phyloP scores from a whole-genome alignment of 2,888 invertebrate species.

The Aphrophora alni region DNA sequence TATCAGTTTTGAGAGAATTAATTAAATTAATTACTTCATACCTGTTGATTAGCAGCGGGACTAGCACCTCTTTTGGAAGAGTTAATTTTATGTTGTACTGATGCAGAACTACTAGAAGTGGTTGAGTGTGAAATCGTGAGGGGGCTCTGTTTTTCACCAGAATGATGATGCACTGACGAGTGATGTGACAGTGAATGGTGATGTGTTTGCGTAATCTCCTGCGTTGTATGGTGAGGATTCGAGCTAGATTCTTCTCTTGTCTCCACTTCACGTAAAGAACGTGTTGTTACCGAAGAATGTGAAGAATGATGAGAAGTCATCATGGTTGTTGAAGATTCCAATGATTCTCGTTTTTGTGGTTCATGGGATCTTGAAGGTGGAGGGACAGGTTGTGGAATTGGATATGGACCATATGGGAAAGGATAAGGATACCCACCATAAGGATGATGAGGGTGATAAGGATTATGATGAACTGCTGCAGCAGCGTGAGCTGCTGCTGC shows the following conservation, averaged over 20 bases:
- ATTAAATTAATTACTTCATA: too few relatives aligned
- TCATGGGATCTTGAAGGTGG: constrained; percentile 49
- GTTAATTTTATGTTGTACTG: constrained; percentile 68
- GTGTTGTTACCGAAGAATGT: constrained; percentile 73
- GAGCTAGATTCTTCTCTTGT: constrained; percentile 61
- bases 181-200: constrained; percentile 72
- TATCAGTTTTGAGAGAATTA: too few relatives aligned
- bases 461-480: constrained; percentile 71
- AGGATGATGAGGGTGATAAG: constrained; percentile 67
- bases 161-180: constrained; percentile 67
- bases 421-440: constrained; percentile 65
- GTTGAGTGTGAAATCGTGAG: constrained; percentile 73
- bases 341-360: constrained; percentile 45
- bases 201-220: constrained; percentile 70
- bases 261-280: constrained; percentile 63
- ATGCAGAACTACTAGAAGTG: constrained; percentile 69
- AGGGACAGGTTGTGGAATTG: constrained; percentile 63
- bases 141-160: constrained; percentile 63
- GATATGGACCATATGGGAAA: constrained; percentile 51
- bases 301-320: constrained; percentile 73
- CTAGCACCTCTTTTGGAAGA: constrained; percentile 54
- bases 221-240: constrained; percentile 63
- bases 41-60: constrained; percentile 46
- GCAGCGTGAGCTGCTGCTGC: constrained; percentile 63
- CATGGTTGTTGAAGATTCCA: constrained; percentile 70